phyloP scores from a whole-genome alignment of 2,888 invertebrate species.

The Drosophila mercatorum region DNA sequence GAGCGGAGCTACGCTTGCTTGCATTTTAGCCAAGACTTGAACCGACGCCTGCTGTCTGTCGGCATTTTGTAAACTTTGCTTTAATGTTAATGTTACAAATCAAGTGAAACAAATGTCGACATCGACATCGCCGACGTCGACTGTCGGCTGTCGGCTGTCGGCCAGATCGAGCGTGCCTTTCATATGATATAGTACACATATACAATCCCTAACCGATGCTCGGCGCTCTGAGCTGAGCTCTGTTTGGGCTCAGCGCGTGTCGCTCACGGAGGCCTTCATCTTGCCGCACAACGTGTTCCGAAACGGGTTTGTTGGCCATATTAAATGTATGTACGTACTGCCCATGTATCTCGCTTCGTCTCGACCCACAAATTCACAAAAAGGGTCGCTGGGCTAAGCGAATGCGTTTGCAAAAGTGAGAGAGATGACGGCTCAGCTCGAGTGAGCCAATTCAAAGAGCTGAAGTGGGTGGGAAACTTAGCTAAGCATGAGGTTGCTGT shows the following conservation, averaged over 20 bases:
- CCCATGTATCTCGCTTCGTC: conserved; percentile 43
- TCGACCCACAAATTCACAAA: conserved; percentile 30
- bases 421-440: neutral
- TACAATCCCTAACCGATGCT: conserved; percentile 43
- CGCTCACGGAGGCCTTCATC: conserved; percentile 71
- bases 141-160: conserved; percentile 10
- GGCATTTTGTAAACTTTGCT: conserved; percentile 70
- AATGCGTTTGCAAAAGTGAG: neutral
- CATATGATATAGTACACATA: conserved; percentile 56
- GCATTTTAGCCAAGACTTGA: conserved; percentile 61
- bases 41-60: conserved; percentile 43
- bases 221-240: conserved; percentile 13
- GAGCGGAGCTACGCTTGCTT: conserved; percentile 18
- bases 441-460: neutral
- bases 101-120: conserved; percentile 75
- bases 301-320: conserved; percentile 69
- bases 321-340: conserved; percentile 45
- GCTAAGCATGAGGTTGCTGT: neutral
- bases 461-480: neutral
- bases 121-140: conserved; percentile 16
- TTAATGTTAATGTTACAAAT: conserved; percentile 75
- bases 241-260: conserved; percentile 67
- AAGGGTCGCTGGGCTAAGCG: conserved; percentile 23
- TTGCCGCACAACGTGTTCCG: conserved; percentile 74
- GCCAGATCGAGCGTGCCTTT: conserved; percentile 74